Conservation (phyloP, 1,140 invertebrate genomes). For the Aphaenogaster rudis region DNA sequence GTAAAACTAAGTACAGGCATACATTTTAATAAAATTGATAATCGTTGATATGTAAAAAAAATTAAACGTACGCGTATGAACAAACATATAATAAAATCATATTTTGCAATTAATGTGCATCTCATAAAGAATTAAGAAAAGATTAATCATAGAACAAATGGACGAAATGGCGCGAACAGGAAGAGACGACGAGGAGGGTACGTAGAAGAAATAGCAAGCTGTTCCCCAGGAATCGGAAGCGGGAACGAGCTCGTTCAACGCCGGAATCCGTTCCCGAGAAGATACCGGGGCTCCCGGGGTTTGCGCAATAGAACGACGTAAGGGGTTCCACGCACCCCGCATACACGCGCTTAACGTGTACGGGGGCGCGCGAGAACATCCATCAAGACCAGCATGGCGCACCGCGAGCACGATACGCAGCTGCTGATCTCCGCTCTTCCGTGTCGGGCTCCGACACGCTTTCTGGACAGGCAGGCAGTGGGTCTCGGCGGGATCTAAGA, state of each 20-base stretch:
- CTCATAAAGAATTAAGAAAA: not conserved
- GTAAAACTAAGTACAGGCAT: not conserved
- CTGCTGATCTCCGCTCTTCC: slow-evolving; percentile 76
- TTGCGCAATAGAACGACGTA: not conserved
- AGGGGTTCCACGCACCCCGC: not conserved
- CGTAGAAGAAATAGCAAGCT: not conserved
- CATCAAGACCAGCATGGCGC: slow-evolving; percentile 77
- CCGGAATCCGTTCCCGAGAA: not conserved
- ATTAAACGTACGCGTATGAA: not conserved
- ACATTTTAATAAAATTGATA: not conserved
- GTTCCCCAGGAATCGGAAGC: not conserved
- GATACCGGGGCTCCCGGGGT: not conserved
- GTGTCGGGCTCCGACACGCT: slow-evolving; percentile 72
- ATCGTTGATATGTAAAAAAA: not conserved
- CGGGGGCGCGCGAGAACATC: slow-evolving; percentile 75
- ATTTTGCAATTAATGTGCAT: not conserved
- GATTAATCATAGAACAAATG: not conserved
- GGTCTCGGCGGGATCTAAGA: slow-evolving; percentile 67
- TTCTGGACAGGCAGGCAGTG: slow-evolving; percentile 57
- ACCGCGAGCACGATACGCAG: slow-evolving; percentile 75
- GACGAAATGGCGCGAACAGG: not conserved
- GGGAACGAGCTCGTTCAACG: not conserved
- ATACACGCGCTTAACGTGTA: slow-evolving; percentile 69
- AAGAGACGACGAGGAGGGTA: not conserved
- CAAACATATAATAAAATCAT: not conserved